phyloP scores from a whole-genome alignment of 2,113 vertebrate species.

The Sitta europaea region DNA sequence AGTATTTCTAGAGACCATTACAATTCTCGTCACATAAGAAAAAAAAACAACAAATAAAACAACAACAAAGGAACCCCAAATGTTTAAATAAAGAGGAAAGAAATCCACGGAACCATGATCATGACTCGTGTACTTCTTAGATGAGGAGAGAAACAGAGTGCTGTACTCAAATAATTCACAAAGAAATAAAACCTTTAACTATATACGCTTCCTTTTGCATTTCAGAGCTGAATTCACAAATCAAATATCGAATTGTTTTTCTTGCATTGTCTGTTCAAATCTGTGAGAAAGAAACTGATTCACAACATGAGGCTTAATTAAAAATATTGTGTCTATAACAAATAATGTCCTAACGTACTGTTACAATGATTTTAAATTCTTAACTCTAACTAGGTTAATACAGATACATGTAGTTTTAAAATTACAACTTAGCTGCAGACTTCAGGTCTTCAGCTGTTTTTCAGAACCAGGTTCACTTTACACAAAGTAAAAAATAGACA shows the following conservation, averaged over 20 bases:
- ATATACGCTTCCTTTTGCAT: neutral
- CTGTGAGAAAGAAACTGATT: neutral
- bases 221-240: neutral
- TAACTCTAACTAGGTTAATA: neutral
- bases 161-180: neutral
- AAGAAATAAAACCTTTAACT: neutral
- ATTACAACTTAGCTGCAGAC: neutral
- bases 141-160: neutral
- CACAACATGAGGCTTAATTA: neutral
- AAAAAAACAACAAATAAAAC: neutral
- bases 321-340: neutral
- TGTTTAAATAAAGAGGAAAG: neutral
- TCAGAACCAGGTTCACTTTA: neutral
- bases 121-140: neutral
- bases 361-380: neutral
- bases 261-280: neutral
- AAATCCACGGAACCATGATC: neutral
- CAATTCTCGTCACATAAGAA: neutral
- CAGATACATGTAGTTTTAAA: neutral
- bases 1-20: neutral
- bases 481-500: neutral
- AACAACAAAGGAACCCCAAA: accelerated
- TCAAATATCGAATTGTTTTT: neutral
- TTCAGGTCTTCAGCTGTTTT: neutral
- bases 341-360: neutral